Evolutionary conservation across 1,140 invertebrate genomes (phyloP).

Genomic region (Pogonomyrmex barbatus): DNA sequence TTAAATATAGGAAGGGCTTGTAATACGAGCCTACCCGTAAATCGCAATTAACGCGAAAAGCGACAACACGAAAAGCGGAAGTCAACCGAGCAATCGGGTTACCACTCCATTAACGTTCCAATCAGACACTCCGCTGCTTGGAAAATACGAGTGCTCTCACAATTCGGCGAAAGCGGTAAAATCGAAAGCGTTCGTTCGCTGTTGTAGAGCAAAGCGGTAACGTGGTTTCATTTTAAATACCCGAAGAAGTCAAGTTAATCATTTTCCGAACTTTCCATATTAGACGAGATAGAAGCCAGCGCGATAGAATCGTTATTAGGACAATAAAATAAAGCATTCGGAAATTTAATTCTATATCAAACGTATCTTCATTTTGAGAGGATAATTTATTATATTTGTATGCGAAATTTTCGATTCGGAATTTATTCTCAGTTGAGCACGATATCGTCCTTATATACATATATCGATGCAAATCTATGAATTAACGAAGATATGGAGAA

Average conservation of each 20-base stretch:
- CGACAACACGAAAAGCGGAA: slow-evolving; percentile 23
- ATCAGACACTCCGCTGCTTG: slow-evolving; percentile 49
- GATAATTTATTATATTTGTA: background rate
- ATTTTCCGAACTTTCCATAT: background rate
- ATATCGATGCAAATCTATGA: slow-evolving; percentile 20
- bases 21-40: slow-evolving; percentile 16
- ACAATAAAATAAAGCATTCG: background rate
- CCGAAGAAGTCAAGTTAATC: background rate
- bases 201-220: background rate
- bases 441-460: slow-evolving; percentile 13
- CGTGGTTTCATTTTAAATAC: slow-evolving; percentile 39
- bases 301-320: slow-evolving; percentile 7
- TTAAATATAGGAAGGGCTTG: background rate
- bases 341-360: background rate
- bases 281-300: too few relatives aligned
- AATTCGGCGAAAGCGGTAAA: slow-evolving; percentile 30
- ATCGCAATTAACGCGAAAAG: slow-evolving; percentile 19
- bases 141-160: slow-evolving; percentile 54
- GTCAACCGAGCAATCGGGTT: slow-evolving; percentile 55
- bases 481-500: slow-evolving; percentile 36
- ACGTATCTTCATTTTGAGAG: background rate
- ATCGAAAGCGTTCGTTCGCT: slow-evolving; percentile 17
- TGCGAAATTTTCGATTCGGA: background rate
- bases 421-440: slow-evolving; percentile 55
- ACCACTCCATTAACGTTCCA: slow-evolving; percentile 53